phyloP scores from a whole-genome alignment of 2,113 vertebrate species.

The Grammomys surdaster region DNA sequence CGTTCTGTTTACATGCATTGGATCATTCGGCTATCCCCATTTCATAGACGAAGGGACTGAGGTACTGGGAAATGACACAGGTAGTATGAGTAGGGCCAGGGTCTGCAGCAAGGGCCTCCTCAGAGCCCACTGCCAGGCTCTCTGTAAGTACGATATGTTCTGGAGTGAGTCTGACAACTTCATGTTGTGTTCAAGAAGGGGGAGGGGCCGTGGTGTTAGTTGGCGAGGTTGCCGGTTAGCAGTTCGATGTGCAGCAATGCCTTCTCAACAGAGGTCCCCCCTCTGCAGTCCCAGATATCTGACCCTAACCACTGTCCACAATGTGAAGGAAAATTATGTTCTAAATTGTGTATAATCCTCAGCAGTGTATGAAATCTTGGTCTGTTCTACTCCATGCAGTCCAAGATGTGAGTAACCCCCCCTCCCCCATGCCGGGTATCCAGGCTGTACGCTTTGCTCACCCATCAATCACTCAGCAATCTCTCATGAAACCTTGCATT shows the following conservation, averaged over 20 bases:
- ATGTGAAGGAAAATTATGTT: no score
- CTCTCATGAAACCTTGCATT: neutral
- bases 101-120: neutral
- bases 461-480: neutral
- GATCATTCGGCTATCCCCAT: neutral
- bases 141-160: neutral
- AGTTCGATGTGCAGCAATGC: neutral
- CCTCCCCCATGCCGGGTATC: neutral
- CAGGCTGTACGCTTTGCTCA: no score
- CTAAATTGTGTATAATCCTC: neutral
- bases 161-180: neutral
- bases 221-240: neutral
- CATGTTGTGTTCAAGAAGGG: no score
- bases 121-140: neutral
- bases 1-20: neutral
- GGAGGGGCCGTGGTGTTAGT: no score
- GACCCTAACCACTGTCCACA: neutral
- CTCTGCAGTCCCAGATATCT: neutral
- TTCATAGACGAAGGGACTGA: slow-evolving; percentile 32
- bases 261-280: neutral
- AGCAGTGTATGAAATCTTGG: neutral
- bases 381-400: neutral
- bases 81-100: no score
- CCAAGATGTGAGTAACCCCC: neutral
- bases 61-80: neutral